Conservation (phyloP, 2,797 vertebrate species). For the Protonibea diacanthus region DNA sequence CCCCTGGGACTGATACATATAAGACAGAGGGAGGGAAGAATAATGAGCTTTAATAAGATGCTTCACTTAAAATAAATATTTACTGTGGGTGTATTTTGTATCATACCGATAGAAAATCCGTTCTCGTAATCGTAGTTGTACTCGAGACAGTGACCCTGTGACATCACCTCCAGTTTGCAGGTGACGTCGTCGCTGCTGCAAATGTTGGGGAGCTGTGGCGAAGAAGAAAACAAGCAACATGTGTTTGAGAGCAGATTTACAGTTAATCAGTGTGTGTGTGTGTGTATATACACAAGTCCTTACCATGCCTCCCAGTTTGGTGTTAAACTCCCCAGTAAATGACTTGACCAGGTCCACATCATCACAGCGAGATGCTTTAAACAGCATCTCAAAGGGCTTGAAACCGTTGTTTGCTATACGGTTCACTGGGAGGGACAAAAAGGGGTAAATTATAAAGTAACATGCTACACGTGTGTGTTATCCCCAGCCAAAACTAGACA, state of each 20-base stretch:
- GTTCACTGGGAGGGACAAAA: slow-evolving; percentile 86
- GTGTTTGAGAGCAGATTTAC: background rate
- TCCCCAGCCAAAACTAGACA: background rate
- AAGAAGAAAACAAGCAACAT: background rate
- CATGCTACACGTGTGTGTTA: background rate
- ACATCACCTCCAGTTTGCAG: slow-evolving; percentile 93
- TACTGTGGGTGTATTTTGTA: background rate
- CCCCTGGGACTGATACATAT: slow-evolving; percentile 89
- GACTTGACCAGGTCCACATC: slow-evolving; percentile 90
- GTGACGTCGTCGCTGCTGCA: slow-evolving; percentile 92
- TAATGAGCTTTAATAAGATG: background rate
- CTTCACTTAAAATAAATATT: background rate
- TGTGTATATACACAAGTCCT: slow-evolving; percentile 50
- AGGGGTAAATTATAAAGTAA: background rate
- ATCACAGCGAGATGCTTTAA: slow-evolving; percentile 95
- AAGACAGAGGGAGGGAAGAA: slow-evolving; percentile 19
- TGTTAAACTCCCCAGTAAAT: slow-evolving; percentile 92
- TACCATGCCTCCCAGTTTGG: slow-evolving; percentile 93
- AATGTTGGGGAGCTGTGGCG: slow-evolving; percentile 91
- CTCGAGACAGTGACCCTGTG: slow-evolving; percentile 94
- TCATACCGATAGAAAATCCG: slow-evolving; percentile 95
- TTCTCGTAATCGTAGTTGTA: slow-evolving; percentile 99
- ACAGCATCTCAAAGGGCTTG: slow-evolving; percentile 98
- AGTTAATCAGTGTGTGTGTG: background rate
- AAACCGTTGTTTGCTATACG: slow-evolving; percentile 95